phyloP scores from a whole-genome alignment of 2,797 vertebrate species.

The Acipenser transmontanus region DNA sequence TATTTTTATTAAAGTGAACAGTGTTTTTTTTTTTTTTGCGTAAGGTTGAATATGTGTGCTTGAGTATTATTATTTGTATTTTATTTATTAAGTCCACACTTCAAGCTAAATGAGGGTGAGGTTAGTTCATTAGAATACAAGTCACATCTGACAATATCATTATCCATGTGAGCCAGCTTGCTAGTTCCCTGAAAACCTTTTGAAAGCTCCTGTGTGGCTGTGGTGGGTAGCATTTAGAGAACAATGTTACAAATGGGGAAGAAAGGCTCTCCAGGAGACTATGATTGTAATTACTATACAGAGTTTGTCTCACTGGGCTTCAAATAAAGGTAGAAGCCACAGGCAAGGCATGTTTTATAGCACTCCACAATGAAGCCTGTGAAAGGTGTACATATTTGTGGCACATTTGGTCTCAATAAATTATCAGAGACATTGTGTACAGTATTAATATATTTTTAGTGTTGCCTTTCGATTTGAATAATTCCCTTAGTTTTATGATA shows the following conservation, averaged over 20 bases:
- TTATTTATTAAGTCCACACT: too few species aligned
- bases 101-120: slow-evolving; percentile 59
- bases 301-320: slow-evolving; percentile 53
- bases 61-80: too few species aligned
- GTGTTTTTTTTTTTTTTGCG: too few species aligned
- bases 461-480: neutral
- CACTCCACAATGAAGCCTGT: slow-evolving; percentile 53
- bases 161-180: slow-evolving; percentile 60
- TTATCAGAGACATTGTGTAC: slow-evolving; percentile 51
- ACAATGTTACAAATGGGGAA: slow-evolving; percentile 68
- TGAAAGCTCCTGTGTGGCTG: slow-evolving; percentile 62
- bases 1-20: too few species aligned
- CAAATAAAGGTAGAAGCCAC: slow-evolving; percentile 58
- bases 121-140: slow-evolving; percentile 61
- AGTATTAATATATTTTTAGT: slow-evolving; percentile 5
- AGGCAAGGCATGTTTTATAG: slow-evolving; percentile 52
- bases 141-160: slow-evolving; percentile 67
- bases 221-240: slow-evolving; percentile 71
- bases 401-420: slow-evolving; percentile 35
- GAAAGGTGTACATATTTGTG: slow-evolving; percentile 48
- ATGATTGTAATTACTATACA: slow-evolving; percentile 65
- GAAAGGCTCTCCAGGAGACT: slow-evolving; percentile 55
- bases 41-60: too few species aligned
- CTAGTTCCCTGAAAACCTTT: slow-evolving; percentile 68
- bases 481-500: slow-evolving; percentile 10